phyloP scores from a whole-genome alignment of 2,113 vertebrate genomes.

The Colius striatus region DNA sequence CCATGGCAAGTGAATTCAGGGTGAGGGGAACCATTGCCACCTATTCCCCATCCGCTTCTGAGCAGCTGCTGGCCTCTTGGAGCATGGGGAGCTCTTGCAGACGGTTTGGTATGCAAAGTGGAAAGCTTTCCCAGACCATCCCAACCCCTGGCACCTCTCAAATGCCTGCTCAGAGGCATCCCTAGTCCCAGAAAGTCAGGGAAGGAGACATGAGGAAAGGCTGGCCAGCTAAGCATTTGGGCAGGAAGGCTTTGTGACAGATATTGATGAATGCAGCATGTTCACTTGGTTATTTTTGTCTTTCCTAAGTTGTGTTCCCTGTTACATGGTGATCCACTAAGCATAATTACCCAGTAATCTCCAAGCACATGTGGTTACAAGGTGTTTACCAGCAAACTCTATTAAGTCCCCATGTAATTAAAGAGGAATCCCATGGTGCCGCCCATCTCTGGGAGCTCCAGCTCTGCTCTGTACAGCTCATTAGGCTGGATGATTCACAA shows the following conservation, averaged over 20 bases:
- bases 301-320: background rate
- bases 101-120: background rate
- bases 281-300: slow-evolving; percentile 59
- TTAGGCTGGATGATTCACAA: background rate
- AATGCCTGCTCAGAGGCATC: background rate
- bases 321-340: slow-evolving; percentile 51
- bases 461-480: background rate
- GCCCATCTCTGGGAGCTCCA: background rate
- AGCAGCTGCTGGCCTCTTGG: background rate
- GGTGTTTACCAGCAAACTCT: slow-evolving; percentile 69
- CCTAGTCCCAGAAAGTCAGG: background rate
- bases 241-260: background rate
- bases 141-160: background rate
- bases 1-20: background rate
- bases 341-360: slow-evolving; percentile 47
- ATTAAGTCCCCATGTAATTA: slow-evolving; percentile 58
- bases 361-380: slow-evolving; percentile 22
- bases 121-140: background rate
- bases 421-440: slow-evolving; percentile 11
- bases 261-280: background rate
- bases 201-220: background rate
- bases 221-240: background rate
- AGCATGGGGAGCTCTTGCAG: background rate
- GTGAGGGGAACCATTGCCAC: background rate
- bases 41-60: background rate